Evolutionary conservation across 2,113 vertebrate genomes (phyloP), one percentile per base, ranked within the genome.

Genomic region (Rostratula benghalensis): DNA sequence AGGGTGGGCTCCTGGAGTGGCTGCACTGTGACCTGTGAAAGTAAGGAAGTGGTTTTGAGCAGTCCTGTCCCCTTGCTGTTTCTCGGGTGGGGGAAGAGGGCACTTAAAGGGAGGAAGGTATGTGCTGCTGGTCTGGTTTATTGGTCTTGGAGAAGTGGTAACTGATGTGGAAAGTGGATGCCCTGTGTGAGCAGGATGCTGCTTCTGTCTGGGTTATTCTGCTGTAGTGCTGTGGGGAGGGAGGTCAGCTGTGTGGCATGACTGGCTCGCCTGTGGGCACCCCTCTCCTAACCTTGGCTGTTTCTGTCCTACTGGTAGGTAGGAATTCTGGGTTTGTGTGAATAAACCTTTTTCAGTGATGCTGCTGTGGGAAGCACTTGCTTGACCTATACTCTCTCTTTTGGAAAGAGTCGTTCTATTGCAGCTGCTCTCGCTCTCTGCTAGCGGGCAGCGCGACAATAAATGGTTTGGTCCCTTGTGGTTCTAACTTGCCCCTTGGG

Each of bases 41-140:
- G 35, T 60, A 6, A 5, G 35, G 17, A 54, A 63, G 2, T 9
- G 37, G 11, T 28, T 78, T 68, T 30, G 27, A 33, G 21, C 9
- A 31, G 22, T 13, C 8, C 2, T 0, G 0, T 30, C 64, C 53
- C n/a, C 1, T 41, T 9, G 2, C 1, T 21, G 5, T 7, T 45
- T 25, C 20, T 59, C 4, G 25, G 14, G 16, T 30, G 4, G 6
- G 10, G 3, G 60, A 57, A n/a, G 35, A 64, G 56, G 7, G 25
- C 2, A 25, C 7, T 12, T 13, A 24, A 43, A 56, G 7, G 6
- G 3, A 9, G 14, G 11, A 57, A 68, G 30, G 43, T 56, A 35
- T 12, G 51, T 61, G n/a, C 8, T 51, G 17, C 6, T 4, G 22
- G 15, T 7, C 24, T 73, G 53, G 4, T 3, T 76, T 50, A 7